phyloP scores from a whole-genome alignment of 2,797 vertebrate species.

The Nothura maculosa region DNA sequence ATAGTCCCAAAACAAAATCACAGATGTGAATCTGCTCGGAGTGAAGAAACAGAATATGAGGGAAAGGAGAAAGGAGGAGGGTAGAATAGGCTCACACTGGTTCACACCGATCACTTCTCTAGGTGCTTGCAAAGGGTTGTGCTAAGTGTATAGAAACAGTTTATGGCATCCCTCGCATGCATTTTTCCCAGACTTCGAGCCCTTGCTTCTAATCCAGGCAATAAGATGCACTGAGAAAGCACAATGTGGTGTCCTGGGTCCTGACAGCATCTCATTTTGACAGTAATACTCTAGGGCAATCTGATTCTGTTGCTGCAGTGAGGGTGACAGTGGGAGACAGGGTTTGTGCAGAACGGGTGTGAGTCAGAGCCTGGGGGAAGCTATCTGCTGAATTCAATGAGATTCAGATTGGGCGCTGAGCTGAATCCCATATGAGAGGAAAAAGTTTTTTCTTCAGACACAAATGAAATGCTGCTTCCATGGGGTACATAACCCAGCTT shows the following conservation, averaged over 20 bases:
- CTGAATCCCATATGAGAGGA: background rate
- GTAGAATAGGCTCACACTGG: background rate
- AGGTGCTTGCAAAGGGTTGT: background rate
- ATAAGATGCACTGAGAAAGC: background rate
- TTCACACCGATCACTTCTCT: background rate
- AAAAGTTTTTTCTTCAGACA: background rate
- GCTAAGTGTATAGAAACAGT: background rate
- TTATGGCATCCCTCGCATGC: background rate
- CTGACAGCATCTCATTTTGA: background rate
- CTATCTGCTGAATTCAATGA: background rate
- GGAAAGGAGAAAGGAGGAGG: background rate
- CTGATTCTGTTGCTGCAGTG: background rate
- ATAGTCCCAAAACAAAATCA: background rate
- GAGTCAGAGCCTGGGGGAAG: fast-evolving
- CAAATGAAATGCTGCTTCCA: background rate
- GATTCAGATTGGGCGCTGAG: background rate
- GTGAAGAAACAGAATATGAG: background rate
- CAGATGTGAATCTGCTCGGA: background rate
- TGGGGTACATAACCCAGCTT: fast-evolving
- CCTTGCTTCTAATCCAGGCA: background rate
- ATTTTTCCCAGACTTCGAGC: background rate
- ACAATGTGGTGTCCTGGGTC: background rate
- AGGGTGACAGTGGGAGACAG: fast-evolving
- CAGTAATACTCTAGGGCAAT: background rate
- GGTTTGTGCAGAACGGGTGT: background rate